Evolutionary conservation across 2,888 invertebrate genomes (phyloP).

Genomic region (Conomelus anceps): DNA sequence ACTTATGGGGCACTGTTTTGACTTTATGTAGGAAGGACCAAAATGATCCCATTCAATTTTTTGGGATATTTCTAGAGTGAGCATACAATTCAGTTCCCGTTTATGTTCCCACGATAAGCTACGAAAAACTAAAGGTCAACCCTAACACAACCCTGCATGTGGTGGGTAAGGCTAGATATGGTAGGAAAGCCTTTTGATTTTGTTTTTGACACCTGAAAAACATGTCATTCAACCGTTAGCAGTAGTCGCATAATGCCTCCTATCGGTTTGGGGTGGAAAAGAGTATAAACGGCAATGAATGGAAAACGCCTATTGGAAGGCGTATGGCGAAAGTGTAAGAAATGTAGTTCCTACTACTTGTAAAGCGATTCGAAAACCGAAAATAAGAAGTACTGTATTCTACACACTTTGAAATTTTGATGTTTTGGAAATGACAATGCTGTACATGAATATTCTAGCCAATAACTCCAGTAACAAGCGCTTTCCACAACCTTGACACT

Average conservation of each 20-base stretch:
- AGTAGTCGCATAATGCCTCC: not conserved
- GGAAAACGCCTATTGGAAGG: not conserved
- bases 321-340: not conserved
- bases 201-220: not conserved
- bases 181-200: not conserved
- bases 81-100: not conserved
- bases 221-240: not conserved
- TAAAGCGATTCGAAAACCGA: too few relatives aligned
- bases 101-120: not conserved
- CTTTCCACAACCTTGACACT: too few relatives aligned
- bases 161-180: not conserved
- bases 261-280: not conserved
- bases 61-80: not conserved
- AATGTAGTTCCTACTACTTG: too few relatives aligned
- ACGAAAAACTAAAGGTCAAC: not conserved
- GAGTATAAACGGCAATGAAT: not conserved
- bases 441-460: too few relatives aligned
- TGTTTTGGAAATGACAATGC: too few relatives aligned
- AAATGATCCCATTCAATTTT: not conserved
- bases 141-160: too few relatives aligned
- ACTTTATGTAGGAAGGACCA: not conserved
- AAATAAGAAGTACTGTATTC: too few relatives aligned
- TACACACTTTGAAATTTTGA: too few relatives aligned
- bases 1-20: not conserved
- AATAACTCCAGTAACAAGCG: too few relatives aligned